phyloP scores from a whole-genome alignment of 2,888 invertebrate genomes.

The Melinopterus prodromus region DNA sequence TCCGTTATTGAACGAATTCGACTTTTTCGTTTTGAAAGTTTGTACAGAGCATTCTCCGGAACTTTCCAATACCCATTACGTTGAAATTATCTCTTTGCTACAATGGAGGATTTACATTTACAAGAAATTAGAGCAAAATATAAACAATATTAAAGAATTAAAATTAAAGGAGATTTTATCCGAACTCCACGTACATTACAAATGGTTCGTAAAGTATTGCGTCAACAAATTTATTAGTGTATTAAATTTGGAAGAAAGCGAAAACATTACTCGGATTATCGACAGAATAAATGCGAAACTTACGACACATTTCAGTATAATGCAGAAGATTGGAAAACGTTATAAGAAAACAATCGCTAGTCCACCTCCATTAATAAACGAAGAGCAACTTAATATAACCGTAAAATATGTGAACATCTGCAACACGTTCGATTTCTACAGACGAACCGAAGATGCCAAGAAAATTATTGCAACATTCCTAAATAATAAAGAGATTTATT shows the following conservation, averaged over 20 bases:
- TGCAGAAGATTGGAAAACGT: slow-evolving; percentile 53
- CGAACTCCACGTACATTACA: slow-evolving; percentile 74
- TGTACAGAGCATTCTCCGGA: slow-evolving; percentile 53
- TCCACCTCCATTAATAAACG: slow-evolving; percentile 52
- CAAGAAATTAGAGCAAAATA: slow-evolving; percentile 31
- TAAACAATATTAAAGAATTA: slow-evolving; percentile 42
- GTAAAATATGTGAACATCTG: slow-evolving; percentile 43
- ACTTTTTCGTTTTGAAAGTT: slow-evolving; percentile 59
- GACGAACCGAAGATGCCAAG: slow-evolving; percentile 33
- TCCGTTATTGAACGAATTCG: slow-evolving; percentile 61
- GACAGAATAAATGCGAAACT: slow-evolving; percentile 49
- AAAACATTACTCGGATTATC: slow-evolving; percentile 41
- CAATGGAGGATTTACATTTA: slow-evolving; percentile 61
- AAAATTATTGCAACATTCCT: slow-evolving; percentile 37
- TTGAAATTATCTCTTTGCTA: slow-evolving; percentile 62
- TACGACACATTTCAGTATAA: slow-evolving; percentile 50
- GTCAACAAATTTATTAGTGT: slow-evolving; percentile 53
- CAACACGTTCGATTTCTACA: slow-evolving; percentile 44
- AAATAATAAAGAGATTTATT: slow-evolving; percentile 7
- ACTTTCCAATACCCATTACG: slow-evolving; percentile 56
- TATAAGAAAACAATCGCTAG: slow-evolving; percentile 51
- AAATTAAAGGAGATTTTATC: slow-evolving; percentile 64
- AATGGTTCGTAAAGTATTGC: slow-evolving; percentile 76
- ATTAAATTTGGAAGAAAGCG: slow-evolving; percentile 37
- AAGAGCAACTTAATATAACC: slow-evolving; percentile 44